A percentile compares a stretch with the other conserved stretches of the same genome.
Evolutionary conservation across 2,113 vertebrate species (phyloP).

Genomic region (Urocynchramus pylzowi): DNA sequence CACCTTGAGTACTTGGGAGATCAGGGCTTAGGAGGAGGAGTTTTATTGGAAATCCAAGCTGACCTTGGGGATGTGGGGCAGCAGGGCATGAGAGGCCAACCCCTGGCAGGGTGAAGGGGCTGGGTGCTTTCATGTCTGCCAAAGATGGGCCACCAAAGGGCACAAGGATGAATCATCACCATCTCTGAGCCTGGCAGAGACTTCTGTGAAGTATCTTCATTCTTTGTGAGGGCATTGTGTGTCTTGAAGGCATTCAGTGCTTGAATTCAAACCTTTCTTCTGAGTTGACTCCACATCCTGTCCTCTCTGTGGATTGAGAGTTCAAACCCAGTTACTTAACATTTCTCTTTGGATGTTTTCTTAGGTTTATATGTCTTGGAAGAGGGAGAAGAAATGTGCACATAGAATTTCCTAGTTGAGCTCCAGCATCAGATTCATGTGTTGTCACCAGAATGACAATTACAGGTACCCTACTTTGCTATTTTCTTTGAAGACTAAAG

Average conservation of each 20-base stretch:
- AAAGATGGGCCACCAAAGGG: background rate
- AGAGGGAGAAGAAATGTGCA: background rate
- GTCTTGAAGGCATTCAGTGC: background rate
- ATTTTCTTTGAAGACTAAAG: background rate
- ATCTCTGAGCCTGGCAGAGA: background rate
- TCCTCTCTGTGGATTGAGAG: no score
- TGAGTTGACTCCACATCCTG: background rate
- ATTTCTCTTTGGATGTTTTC: background rate
- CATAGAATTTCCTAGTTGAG: background rate
- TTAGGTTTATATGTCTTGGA: background rate
- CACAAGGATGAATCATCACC: background rate
- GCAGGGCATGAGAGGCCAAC: background rate
- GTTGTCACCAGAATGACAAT: background rate
- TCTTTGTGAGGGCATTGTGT: background rate
- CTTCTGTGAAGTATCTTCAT: background rate
- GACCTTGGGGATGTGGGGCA: background rate
- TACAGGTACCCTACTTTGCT: background rate
- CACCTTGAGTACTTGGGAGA: background rate
- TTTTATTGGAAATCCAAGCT: background rate
- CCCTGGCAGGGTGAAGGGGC: background rate
- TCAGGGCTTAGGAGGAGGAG: background rate
- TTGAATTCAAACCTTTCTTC: background rate
- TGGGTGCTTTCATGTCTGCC: background rate
- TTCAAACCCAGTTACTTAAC: background rate
- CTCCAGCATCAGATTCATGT: fast-evolving